Base-by-base conservation (phyloP, 2,113 vertebrate genomes). In the Junco hyemalis region DNA sequence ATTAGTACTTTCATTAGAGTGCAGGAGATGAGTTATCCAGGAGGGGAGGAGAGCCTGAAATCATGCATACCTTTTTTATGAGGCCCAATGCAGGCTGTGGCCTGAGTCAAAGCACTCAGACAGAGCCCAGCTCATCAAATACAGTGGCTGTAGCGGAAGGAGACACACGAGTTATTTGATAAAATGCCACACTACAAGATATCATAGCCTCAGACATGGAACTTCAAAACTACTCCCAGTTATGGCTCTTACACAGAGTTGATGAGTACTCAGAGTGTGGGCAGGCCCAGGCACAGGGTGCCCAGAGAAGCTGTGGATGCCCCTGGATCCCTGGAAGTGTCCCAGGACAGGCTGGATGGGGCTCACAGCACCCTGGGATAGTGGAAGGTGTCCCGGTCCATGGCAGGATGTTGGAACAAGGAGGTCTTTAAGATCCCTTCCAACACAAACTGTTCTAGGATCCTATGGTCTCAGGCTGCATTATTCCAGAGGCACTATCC, bases 61-160 rank as follows among this genome's bases (percentile, higher is more conserved):
- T 95, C 71, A 86, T 21, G 20, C 85, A 91, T 96, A 80, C 59
- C 47, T 90, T 77, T 87, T 94, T 90, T 63, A 93, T 85, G 85
- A 91, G 79, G 57, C 71, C 90, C 63, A 48, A 2, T n/a, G 44
- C 31, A 77, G 63, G 53, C 26, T 17, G 9, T 2, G 3, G 44
- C 28, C 65, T 2, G 8, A 81, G 69, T 76, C 81, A 92, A 93
- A 74, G 78, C 44, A 72, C 92, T 86, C 65, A 84, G 70, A 45
- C 38, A 61, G 29, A 54, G 36, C 56, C 69, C 60, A 50, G 11
- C 71, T 61, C 78, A 63, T 40, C 68, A 51, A 86, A 81, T 70
- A 26, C 86, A 66, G 66, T 42, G 33, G 48, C 11, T 60, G 36
- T 5, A 61, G 38, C 23, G 63, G 36, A 71, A 14, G 64, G 29